These are phyloP conservation scores for Phrynosoma blainvillii DNA, from an alignment of 2,113 vertebrate species.

Conservation along the genomic window DNA sequence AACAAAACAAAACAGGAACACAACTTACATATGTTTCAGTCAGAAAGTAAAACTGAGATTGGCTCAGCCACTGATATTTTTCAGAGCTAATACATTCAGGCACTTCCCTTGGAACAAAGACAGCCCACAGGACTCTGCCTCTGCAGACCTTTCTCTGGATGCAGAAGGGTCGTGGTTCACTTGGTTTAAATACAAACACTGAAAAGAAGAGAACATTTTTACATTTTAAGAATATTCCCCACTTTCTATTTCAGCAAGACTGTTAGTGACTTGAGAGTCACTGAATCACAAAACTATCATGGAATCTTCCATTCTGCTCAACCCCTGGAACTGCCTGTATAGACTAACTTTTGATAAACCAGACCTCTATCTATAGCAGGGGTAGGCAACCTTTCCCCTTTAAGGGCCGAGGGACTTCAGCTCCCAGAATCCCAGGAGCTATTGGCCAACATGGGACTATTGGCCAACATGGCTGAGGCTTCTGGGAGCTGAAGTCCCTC, in stretches of 20 bases:
- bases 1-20: neutral
- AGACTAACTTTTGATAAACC: neutral
- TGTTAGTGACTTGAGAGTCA: neutral
- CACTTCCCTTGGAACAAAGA: constrained; percentile 87
- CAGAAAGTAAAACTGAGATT: constrained; percentile 90
- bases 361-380: neutral
- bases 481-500: too few species aligned
- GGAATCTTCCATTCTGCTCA: too few species aligned
- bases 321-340: neutral
- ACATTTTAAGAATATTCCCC: neutral
- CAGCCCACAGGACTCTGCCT: constrained; percentile 82
- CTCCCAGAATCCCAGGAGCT: too few species aligned
- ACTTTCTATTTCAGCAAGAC: too few species aligned
- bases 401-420: too few species aligned
- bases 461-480: too few species aligned
- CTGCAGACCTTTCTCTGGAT: constrained; percentile 86
- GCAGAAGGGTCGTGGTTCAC: constrained; percentile 86
- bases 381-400: too few species aligned
- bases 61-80: constrained; percentile 88
- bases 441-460: too few species aligned
- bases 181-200: constrained; percentile 96
- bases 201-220: constrained; percentile 51
- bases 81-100: constrained; percentile 81
- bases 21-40: constrained; percentile 83
- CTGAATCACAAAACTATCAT: neutral